Percentiles rank a stretch among this genome's conserved stretches.
phyloP scores from a whole-genome alignment of 92 coral and sea anemone genomes.

The Ricordea florida region DNA sequence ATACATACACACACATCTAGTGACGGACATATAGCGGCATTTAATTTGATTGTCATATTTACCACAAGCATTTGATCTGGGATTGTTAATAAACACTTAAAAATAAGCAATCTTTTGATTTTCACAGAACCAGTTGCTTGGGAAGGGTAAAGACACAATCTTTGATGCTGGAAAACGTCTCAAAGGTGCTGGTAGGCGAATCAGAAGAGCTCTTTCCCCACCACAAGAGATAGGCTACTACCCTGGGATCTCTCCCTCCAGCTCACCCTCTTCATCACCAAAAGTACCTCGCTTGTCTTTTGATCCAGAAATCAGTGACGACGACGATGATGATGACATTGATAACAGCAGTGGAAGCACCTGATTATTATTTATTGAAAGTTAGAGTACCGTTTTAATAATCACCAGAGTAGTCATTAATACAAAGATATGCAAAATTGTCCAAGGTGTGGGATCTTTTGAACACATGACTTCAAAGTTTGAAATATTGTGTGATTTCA shows the following conservation, averaged over 20 bases:
- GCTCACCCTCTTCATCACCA: slow-evolving; percentile 52
- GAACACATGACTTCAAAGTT: no score
- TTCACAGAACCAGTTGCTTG: slow-evolving; percentile 70
- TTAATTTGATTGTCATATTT: no score
- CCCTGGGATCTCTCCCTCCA: slow-evolving; percentile 56
- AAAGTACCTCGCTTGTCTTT: slow-evolving; percentile 69
- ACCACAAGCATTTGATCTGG: no score
- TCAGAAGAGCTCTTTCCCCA: slow-evolving; percentile 76
- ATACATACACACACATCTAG: no score
- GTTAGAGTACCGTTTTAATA: no score
- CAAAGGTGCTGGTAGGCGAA: slow-evolving; percentile 69
- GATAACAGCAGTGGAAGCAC: background rate
- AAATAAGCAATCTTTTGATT: background rate
- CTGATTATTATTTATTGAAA: background rate
- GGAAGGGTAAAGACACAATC: slow-evolving; percentile 73
- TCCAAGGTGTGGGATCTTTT: no score
- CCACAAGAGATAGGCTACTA: slow-evolving; percentile 50
- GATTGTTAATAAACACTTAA: no score
- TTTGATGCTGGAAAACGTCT: slow-evolving; percentile 65
- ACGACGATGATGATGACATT: slow-evolving; percentile 50
- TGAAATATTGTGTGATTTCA: no score
- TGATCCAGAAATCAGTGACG: slow-evolving; percentile 89
- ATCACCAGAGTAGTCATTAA: no score
- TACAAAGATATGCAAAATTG: no score
- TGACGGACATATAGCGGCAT: no score